Evolutionary conservation across 2,888 invertebrate genomes (phyloP).

Genomic region (Vesta saturnalis): DNA sequence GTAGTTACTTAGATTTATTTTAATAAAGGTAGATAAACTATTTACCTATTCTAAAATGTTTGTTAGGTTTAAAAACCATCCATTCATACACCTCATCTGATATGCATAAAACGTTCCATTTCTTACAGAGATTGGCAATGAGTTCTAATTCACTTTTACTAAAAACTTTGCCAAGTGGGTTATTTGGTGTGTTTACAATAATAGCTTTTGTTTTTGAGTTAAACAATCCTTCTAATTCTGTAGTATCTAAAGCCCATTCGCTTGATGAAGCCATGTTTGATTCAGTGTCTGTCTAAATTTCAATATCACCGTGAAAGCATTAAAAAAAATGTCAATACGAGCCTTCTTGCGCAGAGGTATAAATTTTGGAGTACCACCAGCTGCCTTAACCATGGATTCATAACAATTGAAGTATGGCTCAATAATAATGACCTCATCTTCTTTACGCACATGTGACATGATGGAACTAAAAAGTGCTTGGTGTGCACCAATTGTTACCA

Average conservation of each 20-base stretch:
- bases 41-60: constrained; percentile 92
- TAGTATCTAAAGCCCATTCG: constrained; percentile 89
- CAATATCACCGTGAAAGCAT: not conserved
- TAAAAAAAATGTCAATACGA: constrained; percentile 15
- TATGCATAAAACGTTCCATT: constrained; percentile 90
- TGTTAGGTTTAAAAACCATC: constrained; percentile 85
- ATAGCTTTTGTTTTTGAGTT: constrained; percentile 91
- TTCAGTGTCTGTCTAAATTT: constrained; percentile 77
- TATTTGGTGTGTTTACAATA: constrained; percentile 96
- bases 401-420: constrained; percentile 99
- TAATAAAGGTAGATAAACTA: too few species aligned
- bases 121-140: constrained; percentile 90
- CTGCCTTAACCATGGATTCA: constrained; percentile 90
- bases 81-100: constrained; percentile 99
- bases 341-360: constrained; percentile 75
- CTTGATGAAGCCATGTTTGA: constrained; percentile 75
- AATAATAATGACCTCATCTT: constrained; percentile 94
- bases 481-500: constrained; percentile 94
- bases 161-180: constrained; percentile 95
- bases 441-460: constrained; percentile 83
- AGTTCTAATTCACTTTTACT: constrained; percentile 72
- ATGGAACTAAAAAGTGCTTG: constrained; percentile 90
- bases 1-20: constrained; percentile 61
- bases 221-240: constrained; percentile 83
- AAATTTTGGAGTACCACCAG: constrained; percentile 87